Evolutionary conservation across 2,113 vertebrate species (phyloP).

Genomic region (Pterocles burchelli): DNA sequence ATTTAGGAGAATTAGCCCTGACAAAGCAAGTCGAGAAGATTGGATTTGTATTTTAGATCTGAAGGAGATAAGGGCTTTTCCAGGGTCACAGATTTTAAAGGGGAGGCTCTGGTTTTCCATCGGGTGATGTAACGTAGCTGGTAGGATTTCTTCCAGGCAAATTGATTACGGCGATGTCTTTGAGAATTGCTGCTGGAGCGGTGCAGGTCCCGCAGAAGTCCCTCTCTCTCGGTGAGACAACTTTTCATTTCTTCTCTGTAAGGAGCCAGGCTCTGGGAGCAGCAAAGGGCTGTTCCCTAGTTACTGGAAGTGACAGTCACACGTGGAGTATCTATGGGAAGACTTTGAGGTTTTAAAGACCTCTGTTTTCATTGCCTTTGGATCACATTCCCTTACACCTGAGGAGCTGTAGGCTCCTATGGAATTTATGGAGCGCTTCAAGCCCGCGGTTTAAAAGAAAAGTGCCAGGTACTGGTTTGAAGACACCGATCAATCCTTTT

Average conservation of each 20-base stretch:
- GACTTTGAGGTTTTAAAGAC: background rate
- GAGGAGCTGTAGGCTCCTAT: background rate
- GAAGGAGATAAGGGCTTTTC: background rate
- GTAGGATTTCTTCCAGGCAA: background rate
- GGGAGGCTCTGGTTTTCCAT: background rate
- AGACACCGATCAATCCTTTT: background rate
- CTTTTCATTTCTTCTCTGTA: background rate
- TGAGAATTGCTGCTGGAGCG: rapidly evolving
- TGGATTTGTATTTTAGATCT: background rate
- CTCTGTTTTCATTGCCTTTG: background rate
- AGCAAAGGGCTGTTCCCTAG: rapidly evolving
- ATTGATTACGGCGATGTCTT: rapidly evolving
- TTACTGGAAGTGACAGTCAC: background rate
- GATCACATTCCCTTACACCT: background rate
- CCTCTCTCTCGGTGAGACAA: background rate
- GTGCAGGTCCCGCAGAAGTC: background rate
- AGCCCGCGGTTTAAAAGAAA: background rate
- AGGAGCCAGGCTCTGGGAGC: background rate
- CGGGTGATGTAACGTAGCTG: rapidly evolving
- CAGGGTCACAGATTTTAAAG: background rate
- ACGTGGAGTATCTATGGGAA: background rate
- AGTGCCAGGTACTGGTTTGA: background rate
- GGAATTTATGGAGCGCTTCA: background rate
- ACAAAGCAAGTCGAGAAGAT: rapidly evolving
- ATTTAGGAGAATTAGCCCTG: background rate